phyloP scores from a whole-genome alignment of 2,797 vertebrate species.

The Sebastes steindachneri region DNA sequence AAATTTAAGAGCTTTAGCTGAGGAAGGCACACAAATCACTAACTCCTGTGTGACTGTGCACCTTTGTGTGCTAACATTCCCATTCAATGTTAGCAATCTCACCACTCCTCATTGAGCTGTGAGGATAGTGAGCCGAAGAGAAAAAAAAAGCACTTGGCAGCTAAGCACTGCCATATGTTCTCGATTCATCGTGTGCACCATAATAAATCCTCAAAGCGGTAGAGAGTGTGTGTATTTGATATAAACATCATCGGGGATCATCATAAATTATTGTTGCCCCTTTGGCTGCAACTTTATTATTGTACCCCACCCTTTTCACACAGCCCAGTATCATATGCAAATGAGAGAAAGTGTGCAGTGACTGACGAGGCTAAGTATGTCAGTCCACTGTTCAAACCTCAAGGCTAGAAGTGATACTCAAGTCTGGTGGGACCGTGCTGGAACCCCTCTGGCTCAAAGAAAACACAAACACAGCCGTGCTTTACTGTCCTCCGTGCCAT shows the following conservation, averaged over 20 bases:
- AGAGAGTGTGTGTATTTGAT: conserved; percentile 59
- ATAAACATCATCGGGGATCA: conserved; percentile 65
- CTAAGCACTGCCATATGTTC: conserved; percentile 61
- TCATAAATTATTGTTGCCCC: conserved; percentile 65
- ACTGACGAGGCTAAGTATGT: conserved; percentile 44
- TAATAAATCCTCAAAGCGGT: conserved; percentile 64
- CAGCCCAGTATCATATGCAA: conserved; percentile 44
- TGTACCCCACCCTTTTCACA: conserved; percentile 21
- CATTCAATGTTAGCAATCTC: conserved; percentile 35
- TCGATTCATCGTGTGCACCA: conserved; percentile 51
- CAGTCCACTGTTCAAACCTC: conserved; percentile 23
- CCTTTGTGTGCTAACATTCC: conserved; percentile 38
- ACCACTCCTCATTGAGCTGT: conserved; percentile 29
- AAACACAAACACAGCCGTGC: conserved; percentile 27
- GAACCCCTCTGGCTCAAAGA: conserved; percentile 9
- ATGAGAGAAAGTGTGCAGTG: conserved; percentile 44
- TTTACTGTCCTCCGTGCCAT: conserved; percentile 20
- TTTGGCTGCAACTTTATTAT: conserved; percentile 50
- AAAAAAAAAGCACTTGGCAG: conserved; percentile 42
- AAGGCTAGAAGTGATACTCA: conserved; percentile 2
- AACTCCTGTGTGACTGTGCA: conserved; percentile 19
- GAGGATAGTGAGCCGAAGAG: conserved; percentile 33
- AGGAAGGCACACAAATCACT: conserved; percentile 36
- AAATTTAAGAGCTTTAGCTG: conserved; percentile 27
- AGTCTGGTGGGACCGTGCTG: conserved; percentile 17